phyloP scores from a whole-genome alignment of 1,140 invertebrate genomes.

The Cyphomyrmex costatus region DNA sequence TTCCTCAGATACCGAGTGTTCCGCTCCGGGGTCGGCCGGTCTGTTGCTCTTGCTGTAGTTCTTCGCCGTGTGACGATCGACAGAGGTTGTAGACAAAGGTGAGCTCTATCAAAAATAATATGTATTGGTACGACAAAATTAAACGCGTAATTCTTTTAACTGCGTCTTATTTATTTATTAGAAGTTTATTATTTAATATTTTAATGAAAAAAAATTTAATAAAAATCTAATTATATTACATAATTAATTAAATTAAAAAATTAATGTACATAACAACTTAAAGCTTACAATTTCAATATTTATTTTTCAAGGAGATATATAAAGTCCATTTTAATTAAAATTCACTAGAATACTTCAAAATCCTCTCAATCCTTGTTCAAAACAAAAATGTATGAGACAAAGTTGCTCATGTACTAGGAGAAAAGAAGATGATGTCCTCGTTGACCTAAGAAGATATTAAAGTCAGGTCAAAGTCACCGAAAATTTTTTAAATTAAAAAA shows the following conservation, averaged over 20 bases:
- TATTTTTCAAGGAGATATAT: not conserved
- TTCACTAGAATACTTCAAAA: too few species aligned
- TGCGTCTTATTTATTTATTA: not conserved
- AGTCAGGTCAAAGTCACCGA: too few species aligned
- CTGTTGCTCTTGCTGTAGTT: conserved; percentile 71
- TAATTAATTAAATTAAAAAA: too few species aligned
- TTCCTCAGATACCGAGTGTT: conserved; percentile 76
- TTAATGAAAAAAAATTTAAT: not conserved
- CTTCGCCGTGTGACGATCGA: conserved; percentile 74
- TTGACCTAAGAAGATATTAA: too few species aligned
- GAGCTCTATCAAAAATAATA: conserved; percentile 69
- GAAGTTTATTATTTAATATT: not conserved
- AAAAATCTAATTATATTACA: not conserved
- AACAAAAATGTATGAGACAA: too few species aligned
- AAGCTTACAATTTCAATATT: not conserved
- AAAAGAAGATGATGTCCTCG: too few species aligned
- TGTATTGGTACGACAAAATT: not conserved
- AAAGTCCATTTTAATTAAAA: not conserved
- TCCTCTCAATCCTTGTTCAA: too few species aligned
- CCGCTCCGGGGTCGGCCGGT: conserved; percentile 64
- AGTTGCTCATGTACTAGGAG: too few species aligned
- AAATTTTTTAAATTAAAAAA: too few species aligned
- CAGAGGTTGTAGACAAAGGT: conserved; percentile 69
- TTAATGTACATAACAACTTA: not conserved
- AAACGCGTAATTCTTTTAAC: not conserved